Conservation (phyloP, 2,888 invertebrate genomes). For the Limnephilus auricula region DNA sequence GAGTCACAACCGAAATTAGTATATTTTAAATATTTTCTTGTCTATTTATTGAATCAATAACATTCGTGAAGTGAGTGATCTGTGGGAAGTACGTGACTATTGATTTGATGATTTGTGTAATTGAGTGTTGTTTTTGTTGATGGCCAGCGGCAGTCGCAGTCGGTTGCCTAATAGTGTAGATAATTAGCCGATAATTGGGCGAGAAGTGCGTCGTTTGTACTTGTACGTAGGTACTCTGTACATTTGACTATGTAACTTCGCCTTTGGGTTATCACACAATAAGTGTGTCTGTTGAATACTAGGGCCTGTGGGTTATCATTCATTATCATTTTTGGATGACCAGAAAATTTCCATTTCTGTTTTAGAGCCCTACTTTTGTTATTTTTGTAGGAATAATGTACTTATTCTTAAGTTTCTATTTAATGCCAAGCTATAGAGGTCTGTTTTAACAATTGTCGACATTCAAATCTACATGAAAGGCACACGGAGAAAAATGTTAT, state of each 20-base stretch:
- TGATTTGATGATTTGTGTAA: not conserved
- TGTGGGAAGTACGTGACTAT: not conserved
- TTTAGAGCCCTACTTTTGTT: not conserved
- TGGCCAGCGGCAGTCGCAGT: not conserved
- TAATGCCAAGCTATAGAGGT: too few relatives aligned
- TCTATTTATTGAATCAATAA: not conserved
- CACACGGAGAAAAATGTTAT: too few relatives aligned
- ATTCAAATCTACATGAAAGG: too few relatives aligned
- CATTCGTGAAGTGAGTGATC: not conserved
- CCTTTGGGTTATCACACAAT: not conserved
- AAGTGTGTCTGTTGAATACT: not conserved
- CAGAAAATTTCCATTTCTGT: not conserved
- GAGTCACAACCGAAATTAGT: not conserved
- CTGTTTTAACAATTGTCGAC: too few relatives aligned
- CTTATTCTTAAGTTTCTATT: too few relatives aligned
- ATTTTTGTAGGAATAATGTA: not conserved
- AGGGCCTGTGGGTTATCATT: not conserved
- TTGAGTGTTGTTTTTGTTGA: not conserved
- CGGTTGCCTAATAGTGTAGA: not conserved
- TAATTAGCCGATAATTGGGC: not conserved
- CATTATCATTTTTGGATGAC: not conserved
- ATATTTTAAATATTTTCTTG: not conserved
- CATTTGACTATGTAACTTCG: not conserved
- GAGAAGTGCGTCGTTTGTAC: not conserved
- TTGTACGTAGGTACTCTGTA: not conserved